These are phyloP conservation scores for Epirrhoe alternata DNA, from an alignment of 2,888 invertebrate species.

Conservation along the genomic window DNA sequence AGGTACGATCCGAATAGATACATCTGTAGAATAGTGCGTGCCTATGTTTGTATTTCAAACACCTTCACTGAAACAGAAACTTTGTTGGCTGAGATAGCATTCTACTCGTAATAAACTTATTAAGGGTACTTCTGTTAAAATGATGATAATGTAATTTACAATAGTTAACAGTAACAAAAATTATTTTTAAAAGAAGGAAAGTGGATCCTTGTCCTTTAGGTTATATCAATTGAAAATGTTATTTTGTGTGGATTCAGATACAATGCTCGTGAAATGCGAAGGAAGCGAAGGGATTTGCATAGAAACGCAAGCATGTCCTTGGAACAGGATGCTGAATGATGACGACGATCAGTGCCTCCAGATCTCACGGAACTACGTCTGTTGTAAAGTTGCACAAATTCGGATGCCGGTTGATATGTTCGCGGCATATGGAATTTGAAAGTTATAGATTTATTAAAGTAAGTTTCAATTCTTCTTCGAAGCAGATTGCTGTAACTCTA, in stretches of 20 bases:
- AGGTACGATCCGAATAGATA: too few species aligned
- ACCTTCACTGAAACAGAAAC: too few species aligned
- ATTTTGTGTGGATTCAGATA: conserved; percentile 38
- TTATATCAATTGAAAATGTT: background rate
- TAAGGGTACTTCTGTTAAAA: too few species aligned
- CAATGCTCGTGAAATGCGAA: conserved; percentile 44
- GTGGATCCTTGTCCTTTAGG: too few species aligned
- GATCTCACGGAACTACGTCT: conserved; percentile 45
- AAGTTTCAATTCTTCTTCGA: background rate
- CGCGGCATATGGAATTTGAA: conserved; percentile 14
- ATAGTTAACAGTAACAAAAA: too few species aligned
- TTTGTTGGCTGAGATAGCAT: too few species aligned
- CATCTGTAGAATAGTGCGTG: too few species aligned
- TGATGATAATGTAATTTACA: too few species aligned
- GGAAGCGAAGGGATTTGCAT: conserved; percentile 53
- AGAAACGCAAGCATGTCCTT: conserved; percentile 50
- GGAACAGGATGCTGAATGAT: conserved; percentile 45
- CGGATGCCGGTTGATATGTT: conserved; percentile 52
- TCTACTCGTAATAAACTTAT: too few species aligned
- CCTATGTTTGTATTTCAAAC: too few species aligned
- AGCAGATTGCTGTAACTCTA: too few species aligned
- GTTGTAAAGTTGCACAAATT: conserved; percentile 51
- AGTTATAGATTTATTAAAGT: background rate
- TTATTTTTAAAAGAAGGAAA: too few species aligned
- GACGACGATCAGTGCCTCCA: conserved; percentile 44